Evolutionary conservation across 1,140 invertebrate genomes (phyloP).

Genomic region (Trachymyrmex cornetzi): DNA sequence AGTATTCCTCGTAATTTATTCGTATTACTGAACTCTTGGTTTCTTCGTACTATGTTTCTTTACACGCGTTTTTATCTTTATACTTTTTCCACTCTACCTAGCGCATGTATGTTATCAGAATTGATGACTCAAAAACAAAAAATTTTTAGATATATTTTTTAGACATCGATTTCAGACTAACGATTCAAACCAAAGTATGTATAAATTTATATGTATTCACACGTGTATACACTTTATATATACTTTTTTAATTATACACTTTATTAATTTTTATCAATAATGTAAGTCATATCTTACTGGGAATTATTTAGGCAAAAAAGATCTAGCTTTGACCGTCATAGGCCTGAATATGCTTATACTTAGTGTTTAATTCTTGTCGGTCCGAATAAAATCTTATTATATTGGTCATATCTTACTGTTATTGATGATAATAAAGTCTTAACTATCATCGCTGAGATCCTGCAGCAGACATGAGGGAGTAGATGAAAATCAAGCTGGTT

Average conservation of each 20-base stretch:
- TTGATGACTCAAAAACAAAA: not conserved
- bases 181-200: not conserved
- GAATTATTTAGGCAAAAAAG: no score
- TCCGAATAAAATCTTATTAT: no score
- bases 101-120: slow-evolving; percentile 43
- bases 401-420: not conserved
- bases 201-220: not conserved
- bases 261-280: not conserved
- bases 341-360: no score
- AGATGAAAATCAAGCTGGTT: slow-evolving; percentile 40
- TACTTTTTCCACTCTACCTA: slow-evolving; percentile 67
- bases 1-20: slow-evolving; percentile 78
- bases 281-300: no score
- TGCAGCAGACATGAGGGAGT: not conserved
- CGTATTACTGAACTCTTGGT: slow-evolving; percentile 66
- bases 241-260: not conserved
- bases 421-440: not conserved
- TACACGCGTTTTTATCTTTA: slow-evolving; percentile 57
- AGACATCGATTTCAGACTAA: not conserved
- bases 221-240: not conserved
- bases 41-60: slow-evolving; percentile 52
- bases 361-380: no score
- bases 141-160: slow-evolving; percentile 20
- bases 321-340: no score
- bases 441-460: not conserved